Conservation (phyloP, 2,113 vertebrate species). For the Solea solea region DNA sequence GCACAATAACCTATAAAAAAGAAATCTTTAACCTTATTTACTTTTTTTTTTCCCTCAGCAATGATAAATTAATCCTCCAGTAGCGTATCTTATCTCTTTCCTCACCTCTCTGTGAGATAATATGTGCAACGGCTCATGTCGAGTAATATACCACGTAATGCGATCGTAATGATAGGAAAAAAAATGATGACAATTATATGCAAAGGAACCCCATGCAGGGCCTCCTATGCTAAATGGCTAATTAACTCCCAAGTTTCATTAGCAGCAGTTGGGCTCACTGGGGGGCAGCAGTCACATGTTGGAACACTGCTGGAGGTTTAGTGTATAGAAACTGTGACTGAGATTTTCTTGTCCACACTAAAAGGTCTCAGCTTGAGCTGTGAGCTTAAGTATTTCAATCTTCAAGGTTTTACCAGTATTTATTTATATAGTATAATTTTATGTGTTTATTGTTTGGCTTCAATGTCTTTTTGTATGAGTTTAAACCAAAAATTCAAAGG, state of each 20-base stretch:
- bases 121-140: neutral
- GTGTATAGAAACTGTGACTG: neutral
- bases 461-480: no score
- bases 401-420: neutral
- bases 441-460: no score
- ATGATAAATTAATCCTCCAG: no score
- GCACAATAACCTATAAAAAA: no score
- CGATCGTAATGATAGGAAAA: neutral
- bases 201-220: conserved; percentile 2
- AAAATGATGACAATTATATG: neutral
- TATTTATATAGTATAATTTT: no score
- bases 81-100: no score
- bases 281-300: neutral
- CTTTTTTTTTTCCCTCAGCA: neutral
- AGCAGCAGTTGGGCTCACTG: conserved; percentile 16
- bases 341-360: neutral
- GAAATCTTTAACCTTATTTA: no score
- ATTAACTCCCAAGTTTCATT: conserved; percentile 50
- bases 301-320: neutral
- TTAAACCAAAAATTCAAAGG: no score
- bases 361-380: neutral
- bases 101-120: conserved; percentile 1
- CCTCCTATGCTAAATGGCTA: conserved; percentile 28
- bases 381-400: neutral
- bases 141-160: neutral